Evolutionary conservation across 2,888 invertebrate species (phyloP), one percentile per base, ranked within the genome.

Genomic region (Villa cingulata): DNA sequence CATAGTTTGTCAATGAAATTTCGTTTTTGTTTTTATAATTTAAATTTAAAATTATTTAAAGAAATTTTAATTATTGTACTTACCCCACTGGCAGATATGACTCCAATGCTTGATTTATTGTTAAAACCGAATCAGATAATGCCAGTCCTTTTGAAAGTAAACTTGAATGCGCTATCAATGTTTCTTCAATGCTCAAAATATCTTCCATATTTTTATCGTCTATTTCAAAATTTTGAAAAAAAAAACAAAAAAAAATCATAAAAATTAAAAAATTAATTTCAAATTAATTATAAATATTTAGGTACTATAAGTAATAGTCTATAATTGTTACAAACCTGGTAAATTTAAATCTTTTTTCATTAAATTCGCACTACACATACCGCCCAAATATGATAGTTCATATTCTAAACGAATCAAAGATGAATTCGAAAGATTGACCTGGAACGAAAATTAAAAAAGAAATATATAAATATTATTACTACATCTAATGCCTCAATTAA

Each of bases 91-190:
- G 86, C 57, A 88, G 73, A 65, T 83, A 82, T 12, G 91, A 92
- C 62, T 92, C 91, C 50, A 95, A 73, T 38, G 92, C 88, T 72
- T 95, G 90, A 59, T 83, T 82, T 44, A 96, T 84, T 16, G 86
- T 83, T 2, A 95, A 86, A n/a, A 65, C 60, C 1, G 87, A 81
- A 50, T 86, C 83, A 37, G 86, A 83, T 15, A 96, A 74, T 14
- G 92, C 90, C 56, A 96, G 80, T 18, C 96, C 95, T 61, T 90
- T 86, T 12, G 88, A 83, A 15, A 96, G 77, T 40, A 97, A 72
- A 7, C 78, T 70, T 18, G 85, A 79, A 68, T 70, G 70, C 7
- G 62, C 58, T 47, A 57, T 62, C 6, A 70, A 59, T 3, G 70
- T 70, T 37, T 83, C 81, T 67, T 88, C 86, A 27, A 82, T 78